Base-by-base conservation (phyloP, 2,113 vertebrate genomes). In the Elaphurus davidianus region DNA sequence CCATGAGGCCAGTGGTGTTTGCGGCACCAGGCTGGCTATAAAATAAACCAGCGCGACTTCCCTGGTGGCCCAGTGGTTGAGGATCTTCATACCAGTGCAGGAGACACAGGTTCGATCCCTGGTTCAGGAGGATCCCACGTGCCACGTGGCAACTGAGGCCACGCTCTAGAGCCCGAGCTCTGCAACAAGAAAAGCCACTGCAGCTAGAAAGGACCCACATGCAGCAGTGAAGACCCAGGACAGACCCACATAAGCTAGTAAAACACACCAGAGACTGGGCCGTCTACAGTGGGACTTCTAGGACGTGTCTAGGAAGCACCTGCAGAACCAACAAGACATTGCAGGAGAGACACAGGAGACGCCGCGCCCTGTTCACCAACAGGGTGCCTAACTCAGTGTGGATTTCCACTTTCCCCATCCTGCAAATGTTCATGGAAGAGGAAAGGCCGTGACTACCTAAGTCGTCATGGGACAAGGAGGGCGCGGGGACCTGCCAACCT, bases 201-300 rank as follows among this genome's bases (percentile, higher is more conserved):
- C 19, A 11, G 6, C 67, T 13, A 21, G n/a, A 71, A 40, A 40
- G n/a, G 67, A 40, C n/a, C 2, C n/a, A 2, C 64, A 3, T 23
- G 64, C 9, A 36, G 64, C 64, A 6, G 1, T 12, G 67, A 23
- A 71, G 67, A 71, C 67, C 64, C 67, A 21, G n/a, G 3, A 1
- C 19, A 40, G n/a, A 12, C 9, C n/a, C 12, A 12, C 9, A 5
- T 21, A 10, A 23, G 12, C 1, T 3, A 2, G 4, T 1, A 1
- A 36, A n/a, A 5, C 0, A 7, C 55, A 25, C 16, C 83, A 43
- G 76, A 74, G 36, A 23, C 7, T 6, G 28, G 16, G 0, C n/a
- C n/a, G 1, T 23, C 28, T 13, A 7, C 16, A n/a, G 83, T 8
- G 33, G 14, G 2, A 1, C 74, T 19, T 8, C 4, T 0, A 5